Conservation (phyloP, 2,113 vertebrate genomes). For the Lepus europaeus region DNA sequence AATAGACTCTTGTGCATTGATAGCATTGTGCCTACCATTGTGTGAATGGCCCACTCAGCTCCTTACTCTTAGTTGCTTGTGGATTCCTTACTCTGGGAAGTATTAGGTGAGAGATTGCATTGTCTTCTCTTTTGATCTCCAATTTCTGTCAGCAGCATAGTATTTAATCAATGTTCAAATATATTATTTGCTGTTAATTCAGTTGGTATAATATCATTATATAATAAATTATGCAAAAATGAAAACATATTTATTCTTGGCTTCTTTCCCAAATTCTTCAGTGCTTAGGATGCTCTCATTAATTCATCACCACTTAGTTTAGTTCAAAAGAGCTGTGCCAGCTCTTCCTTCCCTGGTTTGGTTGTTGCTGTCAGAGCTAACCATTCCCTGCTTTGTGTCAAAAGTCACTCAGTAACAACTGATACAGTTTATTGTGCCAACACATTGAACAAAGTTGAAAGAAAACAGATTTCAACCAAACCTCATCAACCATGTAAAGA, state of each 20-base stretch:
- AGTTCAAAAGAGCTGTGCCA: neutral
- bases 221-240: neutral
- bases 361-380: neutral
- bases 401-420: neutral
- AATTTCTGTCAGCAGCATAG: neutral
- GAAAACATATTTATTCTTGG: neutral
- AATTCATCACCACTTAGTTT: neutral
- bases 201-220: neutral
- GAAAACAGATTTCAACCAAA: neutral
- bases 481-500: neutral
- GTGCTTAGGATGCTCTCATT: neutral
- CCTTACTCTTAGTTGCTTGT: neutral
- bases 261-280: constrained; percentile 7
- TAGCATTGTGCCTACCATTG: neutral
- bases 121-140: neutral
- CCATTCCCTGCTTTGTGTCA: neutral
- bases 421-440: neutral
- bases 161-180: neutral
- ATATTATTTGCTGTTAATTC: neutral
- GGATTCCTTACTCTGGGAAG: neutral
- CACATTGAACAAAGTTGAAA: neutral
- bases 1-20: neutral
- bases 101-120: neutral
- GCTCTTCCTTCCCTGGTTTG: neutral
- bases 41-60: neutral